phyloP scores from a whole-genome alignment of 2,888 invertebrate species.

The Branchipolynoe longqiensis region DNA sequence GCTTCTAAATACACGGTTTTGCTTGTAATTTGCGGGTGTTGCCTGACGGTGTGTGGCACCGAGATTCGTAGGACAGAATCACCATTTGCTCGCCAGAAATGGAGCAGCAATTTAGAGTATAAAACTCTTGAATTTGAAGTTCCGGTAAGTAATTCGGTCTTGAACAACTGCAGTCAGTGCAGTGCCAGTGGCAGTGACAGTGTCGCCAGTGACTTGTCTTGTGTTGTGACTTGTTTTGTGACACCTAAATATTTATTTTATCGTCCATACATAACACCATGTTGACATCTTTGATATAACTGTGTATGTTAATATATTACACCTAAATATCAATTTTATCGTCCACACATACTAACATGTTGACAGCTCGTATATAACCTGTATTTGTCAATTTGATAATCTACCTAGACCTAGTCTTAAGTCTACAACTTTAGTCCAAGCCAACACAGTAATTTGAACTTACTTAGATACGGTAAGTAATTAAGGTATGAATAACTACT shows the following conservation, averaged over 20 bases:
- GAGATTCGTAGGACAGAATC: neutral
- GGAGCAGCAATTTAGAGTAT: neutral
- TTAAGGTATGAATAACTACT: too few species aligned
- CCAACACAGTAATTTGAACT: too few species aligned
- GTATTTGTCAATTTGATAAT: neutral
- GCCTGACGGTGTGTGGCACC: neutral
- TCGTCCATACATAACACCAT: too few species aligned
- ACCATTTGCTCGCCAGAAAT: neutral
- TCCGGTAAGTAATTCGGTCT: neutral
- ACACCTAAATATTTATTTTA: neutral
- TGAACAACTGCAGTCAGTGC: neutral
- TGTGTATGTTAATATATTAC: too few species aligned
- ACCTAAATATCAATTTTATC: too few species aligned
- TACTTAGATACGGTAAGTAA: too few species aligned
- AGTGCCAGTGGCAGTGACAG: too few species aligned
- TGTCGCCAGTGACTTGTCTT: neutral
- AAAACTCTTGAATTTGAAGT: conserved; percentile 25
- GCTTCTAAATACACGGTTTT: neutral
- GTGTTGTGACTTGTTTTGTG: neutral
- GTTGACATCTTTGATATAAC: too few species aligned
- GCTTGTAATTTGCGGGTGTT: neutral
- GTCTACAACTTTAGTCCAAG: too few species aligned
- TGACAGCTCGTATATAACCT: too few species aligned
- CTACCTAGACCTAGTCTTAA: too few species aligned
- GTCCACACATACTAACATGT: too few species aligned